phyloP scores from a whole-genome alignment of 2,113 vertebrate genomes.

The Sinocyclocheilus grahami region DNA sequence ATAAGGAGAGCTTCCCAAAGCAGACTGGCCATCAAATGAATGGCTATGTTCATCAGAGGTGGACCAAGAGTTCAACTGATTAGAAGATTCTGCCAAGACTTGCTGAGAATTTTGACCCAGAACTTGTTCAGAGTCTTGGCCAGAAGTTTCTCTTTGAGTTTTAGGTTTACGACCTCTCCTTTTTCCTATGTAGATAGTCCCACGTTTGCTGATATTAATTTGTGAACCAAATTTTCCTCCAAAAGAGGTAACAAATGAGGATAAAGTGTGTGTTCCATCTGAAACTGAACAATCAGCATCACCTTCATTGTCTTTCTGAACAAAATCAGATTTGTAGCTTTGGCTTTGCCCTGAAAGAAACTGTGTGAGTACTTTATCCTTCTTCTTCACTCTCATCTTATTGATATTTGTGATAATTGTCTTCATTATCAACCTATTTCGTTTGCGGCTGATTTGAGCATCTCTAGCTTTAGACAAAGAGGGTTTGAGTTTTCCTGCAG shows the following conservation, averaged over 20 bases:
- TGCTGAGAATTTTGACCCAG: constrained; percentile 12
- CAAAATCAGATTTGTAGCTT: constrained; percentile 52
- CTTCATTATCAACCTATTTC: constrained; percentile 87
- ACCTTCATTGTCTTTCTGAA: constrained; percentile 51
- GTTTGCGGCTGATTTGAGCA: constrained; percentile 65
- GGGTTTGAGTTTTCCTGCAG: constrained; percentile 44
- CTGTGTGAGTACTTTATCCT: constrained; percentile 89
- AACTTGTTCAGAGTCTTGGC: background rate
- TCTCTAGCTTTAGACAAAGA: constrained; percentile 67
- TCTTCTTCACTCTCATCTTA: constrained; percentile 90
- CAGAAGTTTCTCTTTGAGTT: constrained; percentile 61
- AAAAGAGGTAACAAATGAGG: constrained; percentile 90
- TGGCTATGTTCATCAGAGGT: background rate
- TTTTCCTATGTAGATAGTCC: constrained; percentile 99
- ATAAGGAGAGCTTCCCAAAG: constrained; percentile 1
- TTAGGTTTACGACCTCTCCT: constrained; percentile 95
- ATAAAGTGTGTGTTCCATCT: constrained; percentile 83
- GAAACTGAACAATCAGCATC: constrained; percentile 75
- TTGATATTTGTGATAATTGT: constrained; percentile 95
- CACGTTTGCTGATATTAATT: constrained; percentile 98
- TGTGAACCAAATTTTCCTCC: constrained; percentile 91
- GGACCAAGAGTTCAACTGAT: background rate
- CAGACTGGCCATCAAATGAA: constrained; percentile 32
- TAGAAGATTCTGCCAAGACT: constrained; percentile 26
- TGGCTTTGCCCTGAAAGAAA: constrained; percentile 73